Evolutionary conservation across 1,140 invertebrate genomes (phyloP).

Genomic region (Nebria ingens): DNA sequence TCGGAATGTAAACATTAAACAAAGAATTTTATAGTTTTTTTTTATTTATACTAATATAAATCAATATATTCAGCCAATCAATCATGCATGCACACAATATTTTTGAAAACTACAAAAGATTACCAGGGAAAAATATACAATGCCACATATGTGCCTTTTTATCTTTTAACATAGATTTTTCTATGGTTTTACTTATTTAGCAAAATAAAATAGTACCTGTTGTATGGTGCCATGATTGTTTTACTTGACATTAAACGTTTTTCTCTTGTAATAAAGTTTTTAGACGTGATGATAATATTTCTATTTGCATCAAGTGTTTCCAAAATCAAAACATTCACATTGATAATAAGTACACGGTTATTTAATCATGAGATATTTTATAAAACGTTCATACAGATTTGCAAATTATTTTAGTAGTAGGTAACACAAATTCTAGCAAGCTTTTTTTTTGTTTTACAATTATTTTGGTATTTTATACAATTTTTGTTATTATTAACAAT

Average conservation of each 20-base stretch:
- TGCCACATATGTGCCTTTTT: no score
- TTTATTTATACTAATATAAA: background rate
- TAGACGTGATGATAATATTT: background rate
- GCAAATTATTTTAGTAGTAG: background rate
- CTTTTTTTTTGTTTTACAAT: background rate
- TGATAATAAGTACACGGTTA: background rate
- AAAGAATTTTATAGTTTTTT: background rate
- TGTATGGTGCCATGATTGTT: no score
- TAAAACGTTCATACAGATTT: background rate
- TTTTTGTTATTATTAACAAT: background rate
- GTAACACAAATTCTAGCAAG: background rate
- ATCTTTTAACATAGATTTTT: no score
- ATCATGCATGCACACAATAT: background rate
- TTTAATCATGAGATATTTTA: background rate
- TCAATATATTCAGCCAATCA: background rate
- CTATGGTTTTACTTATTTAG: no score
- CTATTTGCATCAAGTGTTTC: background rate
- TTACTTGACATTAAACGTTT: no score
- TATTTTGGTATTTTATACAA: background rate
- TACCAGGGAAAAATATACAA: no score
- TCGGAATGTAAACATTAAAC: conserved; percentile 9
- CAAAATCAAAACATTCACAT: background rate
- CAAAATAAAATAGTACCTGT: no score
- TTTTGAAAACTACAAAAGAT: no score
- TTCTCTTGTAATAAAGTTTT: no score